A percentile compares a stretch with the other conserved stretches of the same genome.
Conservation (phyloP, 2,888 invertebrate species). For the Miltochrista miniata region DNA sequence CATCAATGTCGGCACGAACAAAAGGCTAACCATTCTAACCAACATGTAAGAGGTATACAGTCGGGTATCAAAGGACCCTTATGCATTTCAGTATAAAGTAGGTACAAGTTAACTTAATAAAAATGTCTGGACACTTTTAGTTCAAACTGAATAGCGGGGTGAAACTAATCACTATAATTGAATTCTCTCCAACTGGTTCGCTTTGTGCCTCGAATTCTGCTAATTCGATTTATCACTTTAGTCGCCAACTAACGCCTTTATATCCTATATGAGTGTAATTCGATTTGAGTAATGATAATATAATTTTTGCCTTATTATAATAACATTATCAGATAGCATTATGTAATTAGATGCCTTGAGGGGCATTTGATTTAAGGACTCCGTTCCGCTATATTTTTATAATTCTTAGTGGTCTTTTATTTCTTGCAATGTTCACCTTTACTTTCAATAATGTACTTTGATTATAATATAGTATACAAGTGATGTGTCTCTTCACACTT, state of each 20-base stretch:
- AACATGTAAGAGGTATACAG: constrained; percentile 44
- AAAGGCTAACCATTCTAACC: constrained; percentile 36
- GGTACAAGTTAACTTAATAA: constrained; percentile 31
- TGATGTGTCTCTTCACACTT: too few relatives aligned
- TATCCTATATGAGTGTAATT: constrained; percentile 57
- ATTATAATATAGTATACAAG: too few relatives aligned
- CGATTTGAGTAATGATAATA: constrained; percentile 38
- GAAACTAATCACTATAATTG: constrained; percentile 76
- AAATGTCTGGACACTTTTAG: constrained; percentile 49
- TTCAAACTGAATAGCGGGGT: constrained; percentile 64
- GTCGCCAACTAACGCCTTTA: constrained; percentile 61
- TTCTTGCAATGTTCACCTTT: too few relatives aligned
- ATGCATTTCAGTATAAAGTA: constrained; percentile 28
- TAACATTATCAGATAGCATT: too few relatives aligned
- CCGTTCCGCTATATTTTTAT: too few relatives aligned
- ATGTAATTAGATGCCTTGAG: too few relatives aligned
- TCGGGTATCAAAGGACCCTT: too few relatives aligned
- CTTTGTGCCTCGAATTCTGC: constrained; percentile 68
- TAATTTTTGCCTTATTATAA: constrained; percentile 11
- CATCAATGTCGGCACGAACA: constrained; percentile 4
- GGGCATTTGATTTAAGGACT: too few relatives aligned
- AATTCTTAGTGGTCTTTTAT: too few relatives aligned
- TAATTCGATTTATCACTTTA: constrained; percentile 67
- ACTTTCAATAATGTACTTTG: too few relatives aligned
- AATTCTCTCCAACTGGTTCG: constrained; percentile 68